Evolutionary conservation across 2,888 invertebrate genomes (phyloP).

Genomic region (Matsumyia berberina): DNA sequence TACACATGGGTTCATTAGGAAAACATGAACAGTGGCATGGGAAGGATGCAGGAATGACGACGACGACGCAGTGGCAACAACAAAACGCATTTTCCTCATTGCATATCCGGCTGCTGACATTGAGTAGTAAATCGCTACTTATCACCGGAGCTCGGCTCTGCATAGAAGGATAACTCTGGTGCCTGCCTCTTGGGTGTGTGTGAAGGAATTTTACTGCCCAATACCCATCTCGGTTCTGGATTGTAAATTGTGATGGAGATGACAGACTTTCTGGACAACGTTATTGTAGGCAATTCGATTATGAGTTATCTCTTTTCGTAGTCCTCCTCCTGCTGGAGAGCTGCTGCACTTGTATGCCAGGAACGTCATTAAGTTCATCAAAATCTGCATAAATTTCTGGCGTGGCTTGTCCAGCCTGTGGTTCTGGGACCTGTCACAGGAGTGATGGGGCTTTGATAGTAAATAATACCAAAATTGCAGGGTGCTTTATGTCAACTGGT

Average conservation of each 20-base stretch:
- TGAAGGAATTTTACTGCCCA: constrained; percentile 6
- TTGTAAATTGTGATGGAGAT: constrained; percentile 14
- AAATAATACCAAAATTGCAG: constrained; percentile 21
- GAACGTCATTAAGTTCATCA: constrained; percentile 48
- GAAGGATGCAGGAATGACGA: neutral
- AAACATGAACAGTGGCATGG: neutral
- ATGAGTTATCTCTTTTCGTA: constrained; percentile 51
- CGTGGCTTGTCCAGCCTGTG: neutral
- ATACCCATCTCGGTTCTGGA: neutral
- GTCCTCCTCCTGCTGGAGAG: neutral
- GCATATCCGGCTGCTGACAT: constrained; percentile 66
- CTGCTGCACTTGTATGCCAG: neutral
- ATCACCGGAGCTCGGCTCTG: constrained; percentile 26
- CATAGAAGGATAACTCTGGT: neutral
- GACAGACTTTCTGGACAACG: constrained; percentile 35
- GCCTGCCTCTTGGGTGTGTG: neutral
- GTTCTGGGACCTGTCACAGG: neutral
- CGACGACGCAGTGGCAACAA: neutral
- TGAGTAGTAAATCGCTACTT: constrained; percentile 61
- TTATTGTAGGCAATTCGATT: constrained; percentile 47
- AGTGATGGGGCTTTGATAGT: neutral
- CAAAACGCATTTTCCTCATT: constrained; percentile 64
- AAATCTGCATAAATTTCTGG: constrained; percentile 49
- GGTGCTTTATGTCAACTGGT: constrained; percentile 33
- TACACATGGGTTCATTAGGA: constrained; percentile 21